A percentile compares a stretch with the other conserved stretches of the same genome.
These are phyloP conservation scores for Bruchidius siliquastri DNA, from an alignment of 2,888 invertebrate genomes.

Conservation along the genomic window DNA sequence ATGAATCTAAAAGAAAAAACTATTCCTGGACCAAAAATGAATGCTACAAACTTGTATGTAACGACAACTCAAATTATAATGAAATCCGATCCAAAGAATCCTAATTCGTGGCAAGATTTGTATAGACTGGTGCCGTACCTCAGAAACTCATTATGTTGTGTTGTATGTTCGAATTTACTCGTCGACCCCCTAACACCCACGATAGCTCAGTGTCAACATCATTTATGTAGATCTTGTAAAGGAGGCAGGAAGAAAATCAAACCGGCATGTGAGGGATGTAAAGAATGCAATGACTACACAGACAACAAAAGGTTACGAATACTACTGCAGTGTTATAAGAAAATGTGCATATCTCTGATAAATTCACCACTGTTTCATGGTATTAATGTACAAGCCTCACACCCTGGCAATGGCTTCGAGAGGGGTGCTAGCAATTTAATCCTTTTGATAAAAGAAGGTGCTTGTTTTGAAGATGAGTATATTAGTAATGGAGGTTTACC, in stretches of 20 bases:
- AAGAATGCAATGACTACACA: slow-evolving; percentile 74
- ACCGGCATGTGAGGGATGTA: slow-evolving; percentile 81
- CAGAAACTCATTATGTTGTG: slow-evolving; percentile 82
- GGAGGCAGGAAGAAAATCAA: slow-evolving; percentile 81
- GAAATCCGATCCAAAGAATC: slow-evolving; percentile 66
- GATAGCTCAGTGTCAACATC: slow-evolving; percentile 78
- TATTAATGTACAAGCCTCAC: slow-evolving; percentile 50
- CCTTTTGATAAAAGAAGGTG: slow-evolving; percentile 75
- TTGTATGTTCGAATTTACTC: slow-evolving; percentile 79
- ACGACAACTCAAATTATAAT: slow-evolving; percentile 77
- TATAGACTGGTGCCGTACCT: slow-evolving; percentile 79
- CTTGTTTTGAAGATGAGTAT: slow-evolving; percentile 71
- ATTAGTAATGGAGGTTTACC: slow-evolving; percentile 68
- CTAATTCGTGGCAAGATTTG: slow-evolving; percentile 74
- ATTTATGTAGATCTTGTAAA: slow-evolving; percentile 79
- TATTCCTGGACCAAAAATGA: slow-evolving; percentile 52
- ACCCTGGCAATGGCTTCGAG: slow-evolving; percentile 51
- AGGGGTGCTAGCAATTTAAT: slow-evolving; percentile 58
- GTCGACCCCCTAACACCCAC: slow-evolving; percentile 77
- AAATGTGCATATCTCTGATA: slow-evolving; percentile 78
- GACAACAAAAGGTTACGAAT: slow-evolving; percentile 79
- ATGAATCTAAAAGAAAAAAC: slow-evolving; percentile 18
- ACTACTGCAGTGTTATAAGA: slow-evolving; percentile 82
- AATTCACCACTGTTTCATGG: slow-evolving; percentile 66
- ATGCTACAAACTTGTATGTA: slow-evolving; percentile 76